Evolutionary conservation across 2,113 vertebrate genomes (phyloP).

Genomic region (Lethenteron camtschaticum): DNA sequence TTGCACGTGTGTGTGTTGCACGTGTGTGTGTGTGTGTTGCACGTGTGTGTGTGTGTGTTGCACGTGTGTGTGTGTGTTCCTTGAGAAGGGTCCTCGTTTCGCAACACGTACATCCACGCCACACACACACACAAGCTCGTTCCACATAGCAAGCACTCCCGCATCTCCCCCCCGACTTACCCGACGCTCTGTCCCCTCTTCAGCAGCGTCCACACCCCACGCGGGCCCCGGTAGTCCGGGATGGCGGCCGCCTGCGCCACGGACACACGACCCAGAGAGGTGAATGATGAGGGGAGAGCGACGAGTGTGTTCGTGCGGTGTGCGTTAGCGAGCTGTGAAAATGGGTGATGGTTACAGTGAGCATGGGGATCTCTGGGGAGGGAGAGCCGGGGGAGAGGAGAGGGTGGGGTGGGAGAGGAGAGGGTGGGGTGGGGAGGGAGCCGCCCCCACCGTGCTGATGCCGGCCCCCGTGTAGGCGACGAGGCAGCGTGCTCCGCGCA

Average conservation of each 20-base stretch:
- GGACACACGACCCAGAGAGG: not conserved
- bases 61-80: not conserved
- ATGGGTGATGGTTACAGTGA: no score
- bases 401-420: no score
- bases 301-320: no score
- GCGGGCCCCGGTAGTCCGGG: constrained; percentile 85
- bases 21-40: no score
- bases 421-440: no score
- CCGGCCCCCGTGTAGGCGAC: constrained; percentile 81
- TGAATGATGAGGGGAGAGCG: no score
- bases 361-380: no score
- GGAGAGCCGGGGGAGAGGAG: no score
- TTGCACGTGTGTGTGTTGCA: no score
- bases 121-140: not conserved
- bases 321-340: no score
- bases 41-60: no score
- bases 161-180: constrained; percentile 22
- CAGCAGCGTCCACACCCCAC: constrained; percentile 78
- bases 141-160: not conserved
- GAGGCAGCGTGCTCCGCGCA: constrained; percentile 37
- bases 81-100: not conserved
- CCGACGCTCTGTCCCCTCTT: constrained; percentile 53
- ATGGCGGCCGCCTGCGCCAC: constrained; percentile 63
- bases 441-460: constrained; percentile 62
- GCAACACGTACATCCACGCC: not conserved